A percentile compares a stretch with the other conserved stretches of the same genome.
phyloP scores from a whole-genome alignment of 2,888 invertebrate species.

The Cordilura impudica region DNA sequence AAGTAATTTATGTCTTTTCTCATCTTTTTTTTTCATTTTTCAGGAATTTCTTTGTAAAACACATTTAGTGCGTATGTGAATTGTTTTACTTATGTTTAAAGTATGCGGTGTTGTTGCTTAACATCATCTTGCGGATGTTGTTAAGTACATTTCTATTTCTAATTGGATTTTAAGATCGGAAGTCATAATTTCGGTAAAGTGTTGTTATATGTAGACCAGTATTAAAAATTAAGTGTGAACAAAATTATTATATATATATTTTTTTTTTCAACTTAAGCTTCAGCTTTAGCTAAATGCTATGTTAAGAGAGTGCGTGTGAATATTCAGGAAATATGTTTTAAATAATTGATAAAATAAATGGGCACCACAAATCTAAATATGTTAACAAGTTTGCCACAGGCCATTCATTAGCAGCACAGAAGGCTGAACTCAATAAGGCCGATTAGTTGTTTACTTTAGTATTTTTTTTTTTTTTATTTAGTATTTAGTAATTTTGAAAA shows the following conservation, averaged over 20 bases:
- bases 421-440: too few relatives aligned
- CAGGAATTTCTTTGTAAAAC: constrained; percentile 1
- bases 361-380: too few relatives aligned
- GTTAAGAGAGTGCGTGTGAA: neutral
- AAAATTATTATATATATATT: neutral
- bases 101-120: constrained; percentile 1
- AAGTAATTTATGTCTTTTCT: constrained; percentile 9
- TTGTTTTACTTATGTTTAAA: neutral
- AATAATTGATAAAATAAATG: neutral
- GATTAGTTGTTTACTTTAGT: too few relatives aligned
- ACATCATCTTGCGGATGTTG: constrained; percentile 51
- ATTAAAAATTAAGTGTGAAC: neutral
- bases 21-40: neutral
- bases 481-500: too few relatives aligned
- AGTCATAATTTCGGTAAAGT: constrained; percentile 54
- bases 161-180: constrained; percentile 58
- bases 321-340: neutral
- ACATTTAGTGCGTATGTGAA: neutral
- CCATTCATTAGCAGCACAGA: too few relatives aligned
- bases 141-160: constrained; percentile 35
- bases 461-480: too few relatives aligned
- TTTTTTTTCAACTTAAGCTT: neutral
- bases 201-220: constrained; percentile 10
- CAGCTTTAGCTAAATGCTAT: neutral
- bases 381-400: too few relatives aligned